Base-by-base conservation (phyloP, 92 coral and sea anemone species). In the Montipora capitata region DNA sequence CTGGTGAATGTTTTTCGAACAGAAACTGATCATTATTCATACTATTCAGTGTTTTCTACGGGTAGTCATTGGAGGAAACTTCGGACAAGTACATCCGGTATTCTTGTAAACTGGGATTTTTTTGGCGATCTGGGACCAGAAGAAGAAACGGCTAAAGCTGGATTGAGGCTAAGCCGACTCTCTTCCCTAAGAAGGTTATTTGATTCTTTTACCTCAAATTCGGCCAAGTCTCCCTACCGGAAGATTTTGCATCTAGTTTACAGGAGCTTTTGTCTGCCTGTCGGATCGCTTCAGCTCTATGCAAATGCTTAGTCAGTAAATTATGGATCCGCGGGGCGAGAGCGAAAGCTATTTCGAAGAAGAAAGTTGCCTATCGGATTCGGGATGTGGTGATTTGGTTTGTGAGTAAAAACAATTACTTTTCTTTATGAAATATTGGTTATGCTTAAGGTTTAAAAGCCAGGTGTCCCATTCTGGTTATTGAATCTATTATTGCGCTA, bases 311-410 rank as follows among this genome's bases (percentile, higher is more conserved):
- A 10, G 7, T 58, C 35, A 41, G 4, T 10, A 14, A 51, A 11
- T 11, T 14, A 81, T 68, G 77, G 68, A 68, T 13, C 68, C 77
- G 35, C 35, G 35, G 2, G 16, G n/a, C 74, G 74, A 79, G 10
- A 3, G 10, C 40, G 77, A 68, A 35, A 54, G 77, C 40, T 54
- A 68, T 52, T 16, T 39, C 10, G 65, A 39, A 39, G 68, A 52
- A 38, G 85, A 81, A 17, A 68, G 16, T 61, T 48, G 11, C 35
- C 56, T 81, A 3, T 81, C 85, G 7, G 85, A 81, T 10, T 81
- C 85, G 52, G 85, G 85, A 51, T 81, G 68, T 54, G 85, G 52
- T 17, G 85, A 81, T 15, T 40, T 81, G 2, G 40, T 69, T 68
- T 81, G 85, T 81, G 70, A 81, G 85, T 81, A 81, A 3, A 27